Evolutionary conservation across 2,888 invertebrate species (phyloP).

Genomic region (Brenthis daphne): DNA sequence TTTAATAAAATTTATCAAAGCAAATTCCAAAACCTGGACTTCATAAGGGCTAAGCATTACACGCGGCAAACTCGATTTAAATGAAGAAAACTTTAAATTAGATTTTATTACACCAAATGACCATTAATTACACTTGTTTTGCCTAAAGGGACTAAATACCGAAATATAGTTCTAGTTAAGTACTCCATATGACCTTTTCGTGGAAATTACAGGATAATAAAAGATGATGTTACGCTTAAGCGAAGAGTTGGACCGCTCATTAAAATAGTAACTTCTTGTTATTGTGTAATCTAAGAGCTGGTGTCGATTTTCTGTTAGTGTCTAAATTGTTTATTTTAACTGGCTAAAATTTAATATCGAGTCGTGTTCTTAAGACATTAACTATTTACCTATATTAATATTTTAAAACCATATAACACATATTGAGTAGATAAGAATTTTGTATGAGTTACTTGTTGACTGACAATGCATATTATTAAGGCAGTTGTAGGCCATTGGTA

Average conservation of each 20-base stretch:
- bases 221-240: constrained; percentile 35
- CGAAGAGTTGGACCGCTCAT: constrained; percentile 33
- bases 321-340: too few relatives aligned
- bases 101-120: constrained; percentile 32
- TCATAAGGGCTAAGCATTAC: constrained; percentile 19
- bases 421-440: too few relatives aligned
- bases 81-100: constrained; percentile 33
- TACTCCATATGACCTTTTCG: constrained; percentile 25
- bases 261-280: constrained; percentile 26
- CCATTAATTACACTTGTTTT: constrained; percentile 32
- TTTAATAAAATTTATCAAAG: background rate
- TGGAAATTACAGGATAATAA: constrained; percentile 33
- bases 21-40: background rate
- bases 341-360: too few relatives aligned
- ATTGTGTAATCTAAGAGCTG: too few relatives aligned
- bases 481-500: too few relatives aligned
- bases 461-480: too few relatives aligned
- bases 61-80: constrained; percentile 29
- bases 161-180: constrained; percentile 31
- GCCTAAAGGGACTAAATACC: constrained; percentile 34
- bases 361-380: too few relatives aligned
- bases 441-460: too few relatives aligned
- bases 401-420: too few relatives aligned
- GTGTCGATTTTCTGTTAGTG: too few relatives aligned
- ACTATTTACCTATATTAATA: too few relatives aligned